Base-by-base conservation (phyloP, 2,888 invertebrate genomes). In the Ceratothoa steindachneri region DNA sequence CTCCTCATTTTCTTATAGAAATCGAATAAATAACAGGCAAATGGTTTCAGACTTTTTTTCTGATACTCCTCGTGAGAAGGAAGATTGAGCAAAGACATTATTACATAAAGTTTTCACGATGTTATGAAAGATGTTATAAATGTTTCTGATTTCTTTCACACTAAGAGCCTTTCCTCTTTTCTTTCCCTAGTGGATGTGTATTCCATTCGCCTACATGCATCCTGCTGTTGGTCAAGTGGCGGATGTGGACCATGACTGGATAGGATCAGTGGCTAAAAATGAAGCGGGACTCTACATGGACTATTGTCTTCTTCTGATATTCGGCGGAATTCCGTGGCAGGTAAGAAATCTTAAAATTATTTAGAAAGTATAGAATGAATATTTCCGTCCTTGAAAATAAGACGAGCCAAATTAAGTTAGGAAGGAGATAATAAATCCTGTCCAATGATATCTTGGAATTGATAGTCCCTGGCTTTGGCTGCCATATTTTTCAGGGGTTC, bases 321-420 rank as follows among this genome's bases (percentile, higher is more conserved):
- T 97, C 82, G 97, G 97, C n/a, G 97, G 97, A 60, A 97, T 97
- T 82, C 97, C 97, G 0, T 97, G 97, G 96, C 95, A 97, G 90
- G 91, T 90, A 65, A 70, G 71, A 22, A 82, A 84, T 80, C 22
- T 5, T 28, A 60, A 68, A n/a, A 28, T 60, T 22, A 27, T 77
- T 27, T n/a, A 27, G 53, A 27, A 51, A 67, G 27, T 41, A 31
- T 22, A 24, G 9, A 51, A 66, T 53, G 24, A 22, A n/a, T 27
- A 29, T 30, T 55, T n/a, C n/a, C 28, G 9, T n/a, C n/a, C n/a
- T n/a, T n/a, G n/a, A n/a, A n/a, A n/a, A n/a, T n/a, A n/a, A n/a
- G n/a, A n/a, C n/a, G n/a, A n/a, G n/a, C n/a, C n/a, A n/a, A n/a
- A n/a, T n/a, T n/a, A n/a, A n/a, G n/a, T n/a, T n/a, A n/a, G n/a